Conservation (phyloP, 2,797 vertebrate genomes). For the Eulemur albifrons region DNA sequence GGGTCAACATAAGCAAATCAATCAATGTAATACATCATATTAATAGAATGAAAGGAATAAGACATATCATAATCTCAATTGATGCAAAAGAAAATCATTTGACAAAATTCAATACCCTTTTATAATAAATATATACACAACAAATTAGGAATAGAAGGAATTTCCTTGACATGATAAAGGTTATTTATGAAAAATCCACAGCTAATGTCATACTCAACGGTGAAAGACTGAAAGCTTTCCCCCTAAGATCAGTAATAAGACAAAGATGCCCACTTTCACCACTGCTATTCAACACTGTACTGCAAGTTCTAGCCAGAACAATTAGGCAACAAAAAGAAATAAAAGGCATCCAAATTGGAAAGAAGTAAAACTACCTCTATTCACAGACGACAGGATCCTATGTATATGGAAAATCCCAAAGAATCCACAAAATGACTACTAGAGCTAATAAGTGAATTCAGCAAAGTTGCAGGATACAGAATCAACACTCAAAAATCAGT, state of each 20-base stretch:
- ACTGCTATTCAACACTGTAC: neutral
- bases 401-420: neutral
- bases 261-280: neutral
- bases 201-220: neutral
- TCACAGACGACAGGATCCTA: neutral
- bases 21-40: neutral
- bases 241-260: neutral
- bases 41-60: neutral
- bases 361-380: neutral
- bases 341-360: neutral
- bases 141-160: neutral
- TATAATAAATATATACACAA: neutral
- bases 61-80: neutral
- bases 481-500: neutral
- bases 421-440: neutral
- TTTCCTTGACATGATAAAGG: neutral
- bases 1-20: neutral
- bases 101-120: neutral
- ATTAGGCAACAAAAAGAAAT: neutral
- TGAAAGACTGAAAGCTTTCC: neutral
- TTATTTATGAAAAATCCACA: neutral
- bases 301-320: neutral
- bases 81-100: neutral
- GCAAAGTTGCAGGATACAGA: neutral
- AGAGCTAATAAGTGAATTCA: neutral